Percentiles rank a stretch among this genome's conserved stretches.
phyloP scores from a whole-genome alignment of 1,140 invertebrate genomes.

The Dreissena rostriformis region DNA sequence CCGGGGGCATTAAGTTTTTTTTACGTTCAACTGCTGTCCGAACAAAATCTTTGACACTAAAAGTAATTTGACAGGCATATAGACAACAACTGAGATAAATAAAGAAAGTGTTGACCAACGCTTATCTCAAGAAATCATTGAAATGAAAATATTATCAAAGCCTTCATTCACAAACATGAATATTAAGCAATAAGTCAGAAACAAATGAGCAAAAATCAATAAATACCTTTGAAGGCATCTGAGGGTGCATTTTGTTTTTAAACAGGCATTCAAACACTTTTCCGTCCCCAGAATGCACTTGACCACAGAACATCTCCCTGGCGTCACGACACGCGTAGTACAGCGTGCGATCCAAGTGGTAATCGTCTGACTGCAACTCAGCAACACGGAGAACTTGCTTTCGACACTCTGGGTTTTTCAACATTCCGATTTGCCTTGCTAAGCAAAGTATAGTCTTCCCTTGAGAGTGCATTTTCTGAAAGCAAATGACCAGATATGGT shows the following conservation, averaged over 20 bases:
- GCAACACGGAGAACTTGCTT: slow-evolving; percentile 91
- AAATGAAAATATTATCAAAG: too few species aligned
- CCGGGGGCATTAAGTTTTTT: too few species aligned
- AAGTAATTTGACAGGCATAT: too few species aligned
- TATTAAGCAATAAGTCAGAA: too few species aligned
- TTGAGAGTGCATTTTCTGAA: slow-evolving; percentile 86
- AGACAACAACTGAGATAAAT: too few species aligned
- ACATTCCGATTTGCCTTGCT: slow-evolving; percentile 83
- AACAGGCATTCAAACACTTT: slow-evolving; percentile 95
- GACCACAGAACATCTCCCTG: slow-evolving; percentile 85
- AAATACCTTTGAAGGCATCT: slow-evolving; percentile 83
- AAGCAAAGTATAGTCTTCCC: slow-evolving; percentile 93
- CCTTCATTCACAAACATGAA: too few species aligned
- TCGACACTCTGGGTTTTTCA: slow-evolving; percentile 84
- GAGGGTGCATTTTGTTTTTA: slow-evolving; percentile 89
- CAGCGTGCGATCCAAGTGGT: slow-evolving; percentile 94
- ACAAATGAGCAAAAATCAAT: too few species aligned
- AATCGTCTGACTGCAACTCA: slow-evolving; percentile 95
- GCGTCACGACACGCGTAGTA: slow-evolving; percentile 95
- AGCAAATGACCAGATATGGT: neutral
- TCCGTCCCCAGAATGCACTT: slow-evolving; percentile 84
- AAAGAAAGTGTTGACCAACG: too few species aligned
- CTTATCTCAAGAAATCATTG: too few species aligned
- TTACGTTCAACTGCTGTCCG: too few species aligned
- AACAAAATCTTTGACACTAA: too few species aligned